Evolutionary conservation across 2,113 vertebrate genomes (phyloP), one percentile per base, ranked within the genome.

Genomic region (Bostrychus sinensis): DNA sequence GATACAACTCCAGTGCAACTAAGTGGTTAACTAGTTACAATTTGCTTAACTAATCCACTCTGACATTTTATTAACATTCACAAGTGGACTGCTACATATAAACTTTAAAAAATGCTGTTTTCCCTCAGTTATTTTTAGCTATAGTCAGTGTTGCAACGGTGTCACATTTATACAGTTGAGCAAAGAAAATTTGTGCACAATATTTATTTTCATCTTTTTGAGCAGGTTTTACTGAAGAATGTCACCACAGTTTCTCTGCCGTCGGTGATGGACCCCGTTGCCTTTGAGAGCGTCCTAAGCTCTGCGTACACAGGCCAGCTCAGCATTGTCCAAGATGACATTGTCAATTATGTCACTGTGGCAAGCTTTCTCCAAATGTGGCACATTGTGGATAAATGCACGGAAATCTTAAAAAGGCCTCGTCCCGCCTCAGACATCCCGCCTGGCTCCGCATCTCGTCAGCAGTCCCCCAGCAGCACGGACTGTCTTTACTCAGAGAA

Each of bases 361-460:
- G 93, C 91, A 73, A 93, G 92, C 58, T 92, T 93, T 66, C 89
- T 93, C 0, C 93, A 93, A 84, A 93, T 93, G 93, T 93, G 93
- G 93, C 92, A 93, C 81, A 92, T 93, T 0, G 93, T 93, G 54
- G 92, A 93, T 83, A 93, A 93, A 74, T 93, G 92, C 82, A 93
- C 93, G 0, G 93, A 93, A 80, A 90, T 93, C 77, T 81, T 93
- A 1, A 91, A 89, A 75, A 78, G 78, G 13, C 84, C 82, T 3
- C 89, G 84, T 30, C 57, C 80, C 36, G 19, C 77, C 0, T 45
- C 34, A 7, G 88, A 86, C 0, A 48, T 17, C 11, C 0, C 38
- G 13, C 32, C 57, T 0, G 66, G 80, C 16, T 37, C 85, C 0
- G 80, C 83, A 0, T 89, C 89, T 7, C 81, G 88, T 3, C 91